Percentiles rank a stretch among this genome's conserved stretches.
phyloP scores from a whole-genome alignment of 2,888 invertebrate species.

The Drosophila neutralis region DNA sequence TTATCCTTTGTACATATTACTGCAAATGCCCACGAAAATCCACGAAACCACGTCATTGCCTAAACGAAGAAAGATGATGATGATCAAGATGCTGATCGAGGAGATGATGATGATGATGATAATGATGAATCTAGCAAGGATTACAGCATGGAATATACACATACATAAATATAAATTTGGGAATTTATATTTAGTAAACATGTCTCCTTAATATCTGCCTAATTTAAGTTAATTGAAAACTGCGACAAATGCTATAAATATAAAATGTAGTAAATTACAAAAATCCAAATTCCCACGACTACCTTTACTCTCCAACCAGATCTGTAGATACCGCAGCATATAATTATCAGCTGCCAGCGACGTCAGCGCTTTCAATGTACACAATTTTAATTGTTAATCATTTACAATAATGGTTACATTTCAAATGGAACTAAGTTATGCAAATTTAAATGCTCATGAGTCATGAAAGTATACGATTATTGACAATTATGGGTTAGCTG shows the following conservation, averaged over 20 bases:
- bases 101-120: conserved; percentile 6
- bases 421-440: conserved; percentile 45
- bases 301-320: conserved; percentile 2
- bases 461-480: conserved; percentile 5
- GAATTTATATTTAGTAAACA: conserved; percentile 58
- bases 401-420: conserved; percentile 39
- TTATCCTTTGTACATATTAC: conserved; percentile 59
- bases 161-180: conserved; percentile 56
- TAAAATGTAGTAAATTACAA: conserved; percentile 83
- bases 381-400: conserved; percentile 26
- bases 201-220: conserved; percentile 68
- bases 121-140: conserved; percentile 30
- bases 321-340: neutral
- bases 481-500: conserved; percentile 62
- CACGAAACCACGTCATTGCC: conserved; percentile 44
- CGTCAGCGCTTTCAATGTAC: conserved; percentile 16
- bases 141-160: conserved; percentile 48
- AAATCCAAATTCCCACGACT: conserved; percentile 48
- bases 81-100: conserved; percentile 9
- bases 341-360: conserved; percentile 4
- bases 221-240: conserved; percentile 78
- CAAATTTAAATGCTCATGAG: conserved; percentile 39
- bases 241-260: conserved; percentile 82
- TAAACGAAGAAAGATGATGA: conserved; percentile 30
- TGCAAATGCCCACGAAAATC: conserved; percentile 52